Conservation (phyloP, 2,797 vertebrate genomes). For the Chaetophractus vellerosus region DNA sequence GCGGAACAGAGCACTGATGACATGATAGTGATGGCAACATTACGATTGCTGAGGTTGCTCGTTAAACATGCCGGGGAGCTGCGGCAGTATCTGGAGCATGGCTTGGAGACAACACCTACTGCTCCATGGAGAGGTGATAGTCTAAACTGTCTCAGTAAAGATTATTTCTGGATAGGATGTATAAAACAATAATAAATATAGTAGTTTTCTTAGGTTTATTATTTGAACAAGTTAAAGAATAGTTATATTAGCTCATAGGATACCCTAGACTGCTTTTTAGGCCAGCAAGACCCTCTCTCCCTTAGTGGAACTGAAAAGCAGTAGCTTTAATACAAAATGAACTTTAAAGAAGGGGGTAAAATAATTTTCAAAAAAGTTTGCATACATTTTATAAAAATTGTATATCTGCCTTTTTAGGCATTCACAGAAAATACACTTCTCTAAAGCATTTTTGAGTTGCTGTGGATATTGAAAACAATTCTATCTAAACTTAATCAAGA, state of each 20-base stretch:
- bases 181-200: not conserved
- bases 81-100: constrained; percentile 96
- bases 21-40: constrained; percentile 98
- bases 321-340: constrained; percentile 1
- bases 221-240: constrained; percentile 43
- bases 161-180: not conserved
- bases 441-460: not conserved
- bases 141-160: not conserved
- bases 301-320: not conserved
- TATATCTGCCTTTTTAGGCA: not conserved
- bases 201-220: not conserved
- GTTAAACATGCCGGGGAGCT: constrained; percentile 99
- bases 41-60: constrained; percentile 95
- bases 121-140: constrained; percentile 97
- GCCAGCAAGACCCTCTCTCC: not conserved
- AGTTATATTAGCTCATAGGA: not conserved
- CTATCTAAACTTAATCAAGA: constrained; percentile 31
- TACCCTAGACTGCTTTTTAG: not conserved
- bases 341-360: constrained; percentile 61
- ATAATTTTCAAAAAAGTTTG: not conserved
- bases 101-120: constrained; percentile 97
- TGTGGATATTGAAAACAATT: constrained; percentile 15
- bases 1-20: constrained; percentile 98
- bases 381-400: constrained; percentile 19
- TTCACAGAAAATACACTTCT: constrained; percentile 28